phyloP scores from a whole-genome alignment of 2,113 vertebrate species.

The Saimiri boliviensis region DNA sequence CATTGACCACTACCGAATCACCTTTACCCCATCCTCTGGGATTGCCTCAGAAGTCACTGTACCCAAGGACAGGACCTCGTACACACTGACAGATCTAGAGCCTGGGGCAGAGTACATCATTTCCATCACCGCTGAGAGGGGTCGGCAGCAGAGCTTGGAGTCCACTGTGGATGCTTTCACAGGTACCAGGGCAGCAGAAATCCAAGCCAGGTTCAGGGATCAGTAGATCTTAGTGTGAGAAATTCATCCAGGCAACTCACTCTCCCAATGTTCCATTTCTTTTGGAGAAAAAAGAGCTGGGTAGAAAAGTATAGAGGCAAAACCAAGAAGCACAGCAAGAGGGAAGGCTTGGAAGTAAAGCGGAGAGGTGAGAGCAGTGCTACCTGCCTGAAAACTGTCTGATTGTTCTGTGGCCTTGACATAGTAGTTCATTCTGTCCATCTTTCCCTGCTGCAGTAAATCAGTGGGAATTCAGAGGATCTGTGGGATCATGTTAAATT shows the following conservation, averaged over 20 bases:
- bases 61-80: conserved; percentile 86
- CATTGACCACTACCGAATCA: conserved; percentile 96
- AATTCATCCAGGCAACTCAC: not conserved
- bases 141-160: conserved; percentile 94
- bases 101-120: conserved; percentile 96
- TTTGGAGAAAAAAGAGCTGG: not conserved
- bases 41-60: conserved; percentile 92
- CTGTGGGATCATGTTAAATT: not conserved
- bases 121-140: conserved; percentile 93
- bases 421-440: not conserved
- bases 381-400: not conserved
- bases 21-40: conserved; percentile 92
- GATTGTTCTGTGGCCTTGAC: not conserved
- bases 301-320: not conserved
- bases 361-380: not conserved
- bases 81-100: conserved; percentile 92
- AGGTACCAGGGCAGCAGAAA: conserved; percentile 84
- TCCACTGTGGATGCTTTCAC: conserved; percentile 96
- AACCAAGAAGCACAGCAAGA: not conserved
- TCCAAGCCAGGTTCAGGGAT: not conserved
- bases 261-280: not conserved
- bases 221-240: not conserved
- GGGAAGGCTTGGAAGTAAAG: not conserved
- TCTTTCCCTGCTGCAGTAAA: not conserved
- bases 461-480: not conserved